phyloP scores from a whole-genome alignment of 2,113 vertebrate species.

The Ploceus nigricollis region DNA sequence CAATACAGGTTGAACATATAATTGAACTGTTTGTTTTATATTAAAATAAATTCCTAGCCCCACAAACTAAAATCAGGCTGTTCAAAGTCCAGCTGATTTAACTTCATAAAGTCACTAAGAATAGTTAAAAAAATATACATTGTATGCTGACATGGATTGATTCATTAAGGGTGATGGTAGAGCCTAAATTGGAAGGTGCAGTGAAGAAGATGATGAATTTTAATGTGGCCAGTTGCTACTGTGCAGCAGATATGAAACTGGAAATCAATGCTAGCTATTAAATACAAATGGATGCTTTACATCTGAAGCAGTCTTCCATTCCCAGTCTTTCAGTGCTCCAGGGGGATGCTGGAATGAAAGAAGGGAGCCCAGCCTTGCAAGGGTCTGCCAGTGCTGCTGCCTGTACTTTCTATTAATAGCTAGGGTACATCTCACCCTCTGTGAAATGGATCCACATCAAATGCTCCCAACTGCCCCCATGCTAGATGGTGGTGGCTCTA shows the following conservation, averaged over 20 bases:
- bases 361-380: neutral
- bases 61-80: neutral
- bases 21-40: neutral
- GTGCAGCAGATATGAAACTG: constrained; percentile 56
- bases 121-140: neutral
- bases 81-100: constrained; percentile 7
- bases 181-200: constrained; percentile 21
- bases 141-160: neutral
- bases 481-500: neutral
- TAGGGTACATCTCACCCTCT: neutral
- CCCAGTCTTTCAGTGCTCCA: neutral
- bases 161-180: constrained; percentile 5
- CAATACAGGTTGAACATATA: neutral
- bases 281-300: constrained; percentile 30
- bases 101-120: neutral
- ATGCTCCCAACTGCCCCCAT: neutral
- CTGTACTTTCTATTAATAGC: neutral
- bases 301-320: constrained; percentile 3
- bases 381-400: neutral
- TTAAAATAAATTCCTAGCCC: neutral
- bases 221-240: constrained; percentile 37
- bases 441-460: neutral
- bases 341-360: neutral
- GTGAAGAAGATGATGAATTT: constrained; percentile 50
- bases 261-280: constrained; percentile 57